phyloP scores from a whole-genome alignment of 2,113 vertebrate species.

The Apteryx mantelli region DNA sequence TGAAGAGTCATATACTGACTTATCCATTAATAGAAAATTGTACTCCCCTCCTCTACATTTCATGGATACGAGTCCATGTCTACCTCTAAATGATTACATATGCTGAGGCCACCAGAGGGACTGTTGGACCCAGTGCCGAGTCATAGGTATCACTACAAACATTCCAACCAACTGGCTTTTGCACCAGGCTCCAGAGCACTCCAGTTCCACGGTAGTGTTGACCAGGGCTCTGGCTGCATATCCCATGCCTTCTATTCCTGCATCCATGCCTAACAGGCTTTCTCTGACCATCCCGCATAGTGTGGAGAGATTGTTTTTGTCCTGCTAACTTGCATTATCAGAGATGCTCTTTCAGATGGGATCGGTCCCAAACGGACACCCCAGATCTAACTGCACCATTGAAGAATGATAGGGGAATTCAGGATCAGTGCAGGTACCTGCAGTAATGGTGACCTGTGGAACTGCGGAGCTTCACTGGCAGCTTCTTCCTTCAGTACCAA shows the following conservation, averaged over 20 bases:
- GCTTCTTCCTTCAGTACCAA: not conserved
- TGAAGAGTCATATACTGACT: rapidly evolving
- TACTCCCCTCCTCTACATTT: not conserved
- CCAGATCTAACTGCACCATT: not conserved
- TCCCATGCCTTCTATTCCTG: not conserved
- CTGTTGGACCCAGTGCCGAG: not conserved
- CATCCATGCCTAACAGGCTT: not conserved
- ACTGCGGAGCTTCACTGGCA: rapidly evolving
- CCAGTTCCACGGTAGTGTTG: rapidly evolving
- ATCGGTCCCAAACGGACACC: not conserved
- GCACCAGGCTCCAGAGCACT: not conserved
- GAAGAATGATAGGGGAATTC: not conserved
- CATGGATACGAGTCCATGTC: too few relatives aligned
- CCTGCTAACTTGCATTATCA: not conserved
- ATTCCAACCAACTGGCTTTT: not conserved
- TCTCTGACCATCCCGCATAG: not conserved
- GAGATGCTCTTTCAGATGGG: too few relatives aligned
- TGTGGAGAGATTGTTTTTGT: too few relatives aligned
- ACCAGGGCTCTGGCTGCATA: too few relatives aligned
- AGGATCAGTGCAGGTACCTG: not conserved
- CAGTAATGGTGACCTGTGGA: rapidly evolving
- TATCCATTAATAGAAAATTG: too few relatives aligned
- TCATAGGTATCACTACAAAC: too few relatives aligned
- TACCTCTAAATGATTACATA: too few relatives aligned
- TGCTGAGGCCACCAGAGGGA: too few relatives aligned